A percentile compares a stretch with the other conserved stretches of the same genome.
phyloP scores from a whole-genome alignment of 2,797 vertebrate species.

The Varecia variegata region DNA sequence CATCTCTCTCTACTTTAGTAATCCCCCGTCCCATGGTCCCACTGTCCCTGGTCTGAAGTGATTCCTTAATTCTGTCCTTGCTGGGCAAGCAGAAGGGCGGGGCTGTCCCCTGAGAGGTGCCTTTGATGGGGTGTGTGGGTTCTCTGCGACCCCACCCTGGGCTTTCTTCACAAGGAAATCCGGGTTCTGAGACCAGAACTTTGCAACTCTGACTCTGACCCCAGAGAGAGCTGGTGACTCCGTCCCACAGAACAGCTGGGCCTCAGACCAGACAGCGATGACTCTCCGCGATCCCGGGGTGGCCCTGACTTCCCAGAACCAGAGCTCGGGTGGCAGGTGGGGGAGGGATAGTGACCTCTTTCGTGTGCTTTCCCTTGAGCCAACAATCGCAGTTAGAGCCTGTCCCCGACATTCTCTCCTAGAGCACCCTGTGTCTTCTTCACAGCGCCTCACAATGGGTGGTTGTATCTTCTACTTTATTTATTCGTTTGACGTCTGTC shows the following conservation, averaged over 20 bases:
- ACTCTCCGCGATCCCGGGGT: too few species aligned
- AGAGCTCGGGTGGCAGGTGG: background rate
- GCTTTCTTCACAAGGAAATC: background rate
- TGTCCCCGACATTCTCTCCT: background rate
- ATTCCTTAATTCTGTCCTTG: background rate
- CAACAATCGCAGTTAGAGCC: too few species aligned
- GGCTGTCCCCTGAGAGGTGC: background rate
- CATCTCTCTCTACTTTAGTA: background rate
- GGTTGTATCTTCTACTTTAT: background rate
- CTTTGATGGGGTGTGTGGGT: background rate
- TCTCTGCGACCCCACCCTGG: background rate
- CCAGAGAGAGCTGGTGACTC: fast-evolving
- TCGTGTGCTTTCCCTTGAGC: background rate
- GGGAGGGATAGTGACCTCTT: background rate
- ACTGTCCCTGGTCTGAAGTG: background rate
- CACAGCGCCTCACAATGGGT: background rate
- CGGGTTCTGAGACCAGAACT: background rate
- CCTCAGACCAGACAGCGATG: background rate
- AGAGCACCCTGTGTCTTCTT: background rate
- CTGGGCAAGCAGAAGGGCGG: background rate
- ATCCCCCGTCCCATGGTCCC: fast-evolving
- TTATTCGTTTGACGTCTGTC: background rate
- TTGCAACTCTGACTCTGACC: background rate
- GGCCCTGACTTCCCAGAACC: background rate
- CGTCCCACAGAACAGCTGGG: background rate